A percentile compares a stretch with the other conserved stretches of the same genome.
These are phyloP conservation scores for Nephrotoma flavescens DNA, from an alignment of 2,888 invertebrate genomes.

Conservation along the genomic window DNA sequence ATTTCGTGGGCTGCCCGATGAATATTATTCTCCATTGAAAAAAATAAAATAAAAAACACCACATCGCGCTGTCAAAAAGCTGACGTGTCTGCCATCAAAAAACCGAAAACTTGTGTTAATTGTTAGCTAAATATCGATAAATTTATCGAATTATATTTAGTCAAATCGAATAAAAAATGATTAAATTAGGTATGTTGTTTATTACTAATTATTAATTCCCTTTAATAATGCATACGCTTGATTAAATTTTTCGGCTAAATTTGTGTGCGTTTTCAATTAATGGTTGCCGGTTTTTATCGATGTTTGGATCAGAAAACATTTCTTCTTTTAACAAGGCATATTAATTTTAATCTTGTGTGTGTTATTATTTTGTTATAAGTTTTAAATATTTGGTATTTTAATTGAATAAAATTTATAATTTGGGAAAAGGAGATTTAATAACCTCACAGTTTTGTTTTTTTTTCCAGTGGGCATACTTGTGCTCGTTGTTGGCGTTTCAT, in stretches of 20 bases:
- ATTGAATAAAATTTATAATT: neutral
- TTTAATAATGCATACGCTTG: neutral
- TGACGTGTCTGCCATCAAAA: neutral
- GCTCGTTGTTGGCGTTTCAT: neutral
- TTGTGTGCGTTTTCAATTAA: neutral
- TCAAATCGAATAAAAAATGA: neutral
- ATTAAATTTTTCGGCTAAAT: neutral
- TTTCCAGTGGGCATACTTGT: neutral
- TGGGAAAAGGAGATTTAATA: neutral
- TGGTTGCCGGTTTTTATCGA: neutral
- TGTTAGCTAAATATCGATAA: neutral
- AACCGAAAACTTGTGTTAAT: neutral
- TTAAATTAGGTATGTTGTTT: neutral
- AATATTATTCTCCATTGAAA: neutral
- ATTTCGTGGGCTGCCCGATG: neutral
- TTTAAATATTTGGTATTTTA: no score
- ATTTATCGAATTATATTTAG: neutral
- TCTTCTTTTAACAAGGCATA: neutral
- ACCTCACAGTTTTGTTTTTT: neutral
- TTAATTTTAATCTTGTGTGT: neutral
- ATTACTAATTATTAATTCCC: neutral
- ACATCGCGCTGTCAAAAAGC: conserved; percentile 2
- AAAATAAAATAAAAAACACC: neutral
- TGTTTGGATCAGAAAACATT: neutral
- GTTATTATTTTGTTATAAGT: neutral